Conservation (phyloP, 2,113 vertebrate genomes). For the Fregata magnificens region DNA sequence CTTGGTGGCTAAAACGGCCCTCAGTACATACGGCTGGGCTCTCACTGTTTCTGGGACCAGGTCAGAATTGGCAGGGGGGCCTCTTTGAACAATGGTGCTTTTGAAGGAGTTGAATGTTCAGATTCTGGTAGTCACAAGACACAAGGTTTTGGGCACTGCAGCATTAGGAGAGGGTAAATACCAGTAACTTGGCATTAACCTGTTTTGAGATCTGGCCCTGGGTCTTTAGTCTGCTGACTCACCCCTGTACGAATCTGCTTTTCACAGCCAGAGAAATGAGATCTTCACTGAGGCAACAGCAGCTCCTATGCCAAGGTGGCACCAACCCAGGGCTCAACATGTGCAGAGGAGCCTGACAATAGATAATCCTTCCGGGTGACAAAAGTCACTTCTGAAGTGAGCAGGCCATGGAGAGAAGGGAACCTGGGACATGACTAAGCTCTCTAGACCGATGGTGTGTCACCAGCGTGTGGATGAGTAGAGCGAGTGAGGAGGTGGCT, state of each 20-base stretch:
- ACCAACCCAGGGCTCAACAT: background rate
- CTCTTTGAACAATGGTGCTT: background rate
- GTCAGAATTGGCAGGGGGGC: background rate
- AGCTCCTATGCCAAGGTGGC: background rate
- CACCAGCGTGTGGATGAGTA: background rate
- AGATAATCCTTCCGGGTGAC: background rate
- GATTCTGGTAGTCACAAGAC: background rate
- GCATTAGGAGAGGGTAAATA: background rate
- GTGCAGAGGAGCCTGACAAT: background rate
- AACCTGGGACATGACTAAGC: background rate
- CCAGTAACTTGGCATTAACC: background rate
- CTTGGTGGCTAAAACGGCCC: background rate
- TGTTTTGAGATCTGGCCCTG: background rate
- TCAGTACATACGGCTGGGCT: background rate
- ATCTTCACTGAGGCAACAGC: background rate
- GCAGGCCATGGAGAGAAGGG: background rate
- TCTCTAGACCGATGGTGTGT: fast-evolving
- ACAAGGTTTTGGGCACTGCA: background rate
- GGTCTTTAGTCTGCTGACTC: background rate
- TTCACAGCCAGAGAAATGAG: background rate
- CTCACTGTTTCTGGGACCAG: background rate
- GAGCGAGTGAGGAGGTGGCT: background rate
- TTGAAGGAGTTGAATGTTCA: background rate
- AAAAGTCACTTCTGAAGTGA: background rate
- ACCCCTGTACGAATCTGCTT: background rate